Conservation (phyloP, 1,140 invertebrate genomes). For the Sweltsa coloradensis region DNA sequence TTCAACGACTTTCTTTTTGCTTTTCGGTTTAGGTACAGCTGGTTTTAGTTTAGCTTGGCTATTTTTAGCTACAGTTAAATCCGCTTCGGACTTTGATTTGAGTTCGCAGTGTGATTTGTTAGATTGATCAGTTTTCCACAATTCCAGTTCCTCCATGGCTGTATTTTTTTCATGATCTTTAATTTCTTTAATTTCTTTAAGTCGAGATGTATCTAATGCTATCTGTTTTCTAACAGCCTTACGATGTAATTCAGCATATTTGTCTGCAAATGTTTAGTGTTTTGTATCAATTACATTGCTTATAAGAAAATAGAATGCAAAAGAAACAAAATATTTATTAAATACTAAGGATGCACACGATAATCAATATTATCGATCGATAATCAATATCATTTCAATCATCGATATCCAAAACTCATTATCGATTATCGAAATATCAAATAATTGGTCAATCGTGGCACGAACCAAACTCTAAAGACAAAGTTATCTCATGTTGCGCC, state of each 20-base stretch:
- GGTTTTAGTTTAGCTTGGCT: not conserved
- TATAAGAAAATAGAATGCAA: not conserved
- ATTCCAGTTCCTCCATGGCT: conserved; percentile 51
- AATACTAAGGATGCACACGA: not conserved
- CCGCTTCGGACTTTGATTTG: not conserved
- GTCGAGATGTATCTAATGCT: conserved; percentile 36
- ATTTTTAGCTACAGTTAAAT: not conserved
- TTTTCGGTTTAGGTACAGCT: conserved; percentile 9
- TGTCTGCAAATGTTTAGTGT: conserved; percentile 23
- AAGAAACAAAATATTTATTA: not conserved
- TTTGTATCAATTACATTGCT: not conserved
- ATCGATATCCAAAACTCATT: no score
- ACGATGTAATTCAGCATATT: conserved; percentile 30
- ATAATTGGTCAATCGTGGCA: no score
- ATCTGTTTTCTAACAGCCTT: conserved; percentile 47
- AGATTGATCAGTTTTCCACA: conserved; percentile 36
- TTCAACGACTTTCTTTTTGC: conserved; percentile 25
- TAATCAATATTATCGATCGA: not conserved
- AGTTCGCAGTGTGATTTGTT: not conserved
- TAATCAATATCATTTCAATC: no score
- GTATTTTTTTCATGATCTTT: conserved; percentile 39
- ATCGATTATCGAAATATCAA: no score
- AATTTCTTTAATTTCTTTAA: conserved; percentile 41
- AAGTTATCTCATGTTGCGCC: no score
- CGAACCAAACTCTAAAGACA: no score